Evolutionary conservation across 2,888 invertebrate species (phyloP), one percentile per base, ranked within the genome.

Genomic region (Hemaris fuciformis): DNA sequence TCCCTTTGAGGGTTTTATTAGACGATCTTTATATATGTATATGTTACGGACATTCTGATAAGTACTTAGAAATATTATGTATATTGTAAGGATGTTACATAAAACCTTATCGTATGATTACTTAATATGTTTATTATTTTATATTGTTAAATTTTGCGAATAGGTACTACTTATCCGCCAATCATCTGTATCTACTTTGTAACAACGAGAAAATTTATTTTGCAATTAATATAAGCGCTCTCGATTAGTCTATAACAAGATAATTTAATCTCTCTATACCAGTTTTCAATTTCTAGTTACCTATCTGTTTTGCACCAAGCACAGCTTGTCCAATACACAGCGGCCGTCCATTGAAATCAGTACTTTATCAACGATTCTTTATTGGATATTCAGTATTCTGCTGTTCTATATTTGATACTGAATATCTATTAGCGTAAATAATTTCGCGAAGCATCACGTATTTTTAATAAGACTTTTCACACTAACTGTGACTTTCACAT

Each of bases 311-410:
- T 59, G 69, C 66, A 62, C 62, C 62, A 42, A 65, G 66, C 70
- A 64, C 65, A 67, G 74, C 77, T 72, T 75, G 64, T 69, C 70
- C 70, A 61, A 61, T 64, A 65, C 64, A 62, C 69, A 72, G 72
- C 74, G 68, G 70, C 80, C 80, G 80, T 80, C 80, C 80, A 80
- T 79, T 79, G 77, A 74, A 74, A 73, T 43, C 20, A 22, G 43
- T 20, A 20, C 20, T 43, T 10, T 43, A 20, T 38, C n/a, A 38
- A n/a, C 38, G 10, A n/a, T 38, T n/a, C 38, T n/a, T 38, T 38
- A 38, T 38, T 38, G 38, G 2, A 38, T 38, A 38, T 38, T 38
- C 38, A 38, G 38, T 10, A 38, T 38, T 38, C 38, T 38, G 10
- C 10, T 38, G n/a, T 4, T 38, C 10, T 38, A 13, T 38, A n/a